Base-by-base conservation (phyloP, 2,797 vertebrate species). In the Paramormyrops hopkinsi region DNA sequence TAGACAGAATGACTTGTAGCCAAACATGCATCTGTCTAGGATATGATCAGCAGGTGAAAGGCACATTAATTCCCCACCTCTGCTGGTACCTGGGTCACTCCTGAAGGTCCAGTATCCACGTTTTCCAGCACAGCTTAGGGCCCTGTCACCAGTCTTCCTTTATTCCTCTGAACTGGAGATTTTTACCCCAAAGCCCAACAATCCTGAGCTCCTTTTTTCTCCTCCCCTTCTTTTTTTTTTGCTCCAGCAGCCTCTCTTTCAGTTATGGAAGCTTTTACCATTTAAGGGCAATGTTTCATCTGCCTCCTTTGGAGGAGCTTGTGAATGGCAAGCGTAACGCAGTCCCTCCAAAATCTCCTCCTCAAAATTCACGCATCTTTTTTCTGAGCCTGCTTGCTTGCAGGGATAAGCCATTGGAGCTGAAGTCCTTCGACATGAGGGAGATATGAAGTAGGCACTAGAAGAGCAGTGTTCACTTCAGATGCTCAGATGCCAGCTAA, bases 211-310 rank as follows among this genome's bases (percentile, higher is more conserved):
- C 96, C 96, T 95, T 96, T 95, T 92, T 94, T 94, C 95, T 93
- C 93, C 93, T 95, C 95, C 94, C 95, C 94, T 97, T 96, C 96
- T 93, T 91, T 92, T 96, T 95, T 95, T 95, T 37, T 17, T 6
- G 2, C 94, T 95, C 95, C 96, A 95, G 95, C 97, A 97, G 97
- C 97, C 97, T 97, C 97, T 96, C 95, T 95, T 96, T 96, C 97
- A 98, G 98, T 99, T 97, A 96, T 97, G 97, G 98, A 98, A 99
- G 97, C 98, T 99, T 98, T 99, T 98, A 99, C 98, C 98, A 99
- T 99, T 99, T 99, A 99, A 99, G 98, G 98, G 98, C 97, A 99
- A 98, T 96, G 96, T 95, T 98, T 96, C 96, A 97, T 96, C 95
- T 90, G 92, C 92, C 92, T 93, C 29, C 65, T 89, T 92, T 41